Percentiles rank a stretch among this genome's conserved stretches.
Evolutionary conservation across 2,797 vertebrate genomes (phyloP).

Genomic region (Champsocephalus gunnari): DNA sequence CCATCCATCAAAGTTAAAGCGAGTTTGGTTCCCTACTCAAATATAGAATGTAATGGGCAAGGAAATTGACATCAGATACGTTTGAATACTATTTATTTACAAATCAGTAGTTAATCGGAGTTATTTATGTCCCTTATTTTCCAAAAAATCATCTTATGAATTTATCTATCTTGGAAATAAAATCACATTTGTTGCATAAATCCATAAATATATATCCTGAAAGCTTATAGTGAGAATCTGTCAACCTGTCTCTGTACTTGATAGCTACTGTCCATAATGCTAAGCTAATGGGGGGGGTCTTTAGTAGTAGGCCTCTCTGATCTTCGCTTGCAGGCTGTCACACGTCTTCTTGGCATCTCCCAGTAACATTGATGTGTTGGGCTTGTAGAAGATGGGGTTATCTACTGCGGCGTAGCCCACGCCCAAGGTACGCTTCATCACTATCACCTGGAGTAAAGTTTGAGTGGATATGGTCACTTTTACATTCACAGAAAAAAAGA

Average conservation of each 20-base stretch:
- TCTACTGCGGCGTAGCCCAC: constrained; percentile 89
- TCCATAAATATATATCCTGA: constrained; percentile 30
- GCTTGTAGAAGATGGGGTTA: constrained; percentile 88
- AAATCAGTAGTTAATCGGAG: constrained; percentile 59
- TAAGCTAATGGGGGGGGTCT: not conserved
- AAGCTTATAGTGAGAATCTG: constrained; percentile 22
- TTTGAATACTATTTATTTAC: constrained; percentile 78
- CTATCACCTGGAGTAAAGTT: constrained; percentile 79
- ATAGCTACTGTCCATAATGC: constrained; percentile 10
- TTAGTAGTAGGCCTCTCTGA: constrained; percentile 81
- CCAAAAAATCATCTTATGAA: constrained; percentile 8
- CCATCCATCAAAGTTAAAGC: not conserved
- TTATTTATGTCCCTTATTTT: constrained; percentile 37
- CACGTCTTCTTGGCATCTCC: constrained; percentile 87
- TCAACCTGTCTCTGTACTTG: constrained; percentile 10
- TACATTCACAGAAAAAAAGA: not conserved
- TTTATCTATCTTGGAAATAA: constrained; percentile 22
- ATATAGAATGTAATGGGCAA: constrained; percentile 1
- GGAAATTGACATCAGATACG: not conserved
- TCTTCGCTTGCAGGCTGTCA: constrained; percentile 81
- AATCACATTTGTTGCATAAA: constrained; percentile 34
- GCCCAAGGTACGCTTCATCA: constrained; percentile 88
- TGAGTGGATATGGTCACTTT: not conserved
- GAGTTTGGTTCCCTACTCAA: not conserved
- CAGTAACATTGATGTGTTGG: constrained; percentile 86